Percentiles rank a stretch among this genome's conserved stretches.
phyloP scores from a whole-genome alignment of 2,113 vertebrate species.

The Alaudala cheleensis region DNA sequence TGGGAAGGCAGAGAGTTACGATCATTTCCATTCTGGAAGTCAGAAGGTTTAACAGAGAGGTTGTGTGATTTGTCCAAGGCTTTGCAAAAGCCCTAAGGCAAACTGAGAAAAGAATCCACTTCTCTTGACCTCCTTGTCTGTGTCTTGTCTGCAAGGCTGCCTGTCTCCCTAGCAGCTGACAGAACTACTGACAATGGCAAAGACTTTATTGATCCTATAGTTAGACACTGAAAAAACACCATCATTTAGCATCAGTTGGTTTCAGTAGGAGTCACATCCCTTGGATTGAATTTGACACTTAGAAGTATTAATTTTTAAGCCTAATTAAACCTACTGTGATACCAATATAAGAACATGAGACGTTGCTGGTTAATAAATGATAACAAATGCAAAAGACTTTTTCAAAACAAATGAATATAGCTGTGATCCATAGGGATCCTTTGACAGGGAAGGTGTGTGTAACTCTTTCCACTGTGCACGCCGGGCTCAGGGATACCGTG shows the following conservation, averaged over 20 bases:
- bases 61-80: slow-evolving; percentile 47
- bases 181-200: background rate
- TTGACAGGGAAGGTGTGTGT: background rate
- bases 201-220: slow-evolving; percentile 6
- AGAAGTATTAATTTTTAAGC: background rate
- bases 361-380: background rate
- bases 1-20: background rate
- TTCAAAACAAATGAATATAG: background rate
- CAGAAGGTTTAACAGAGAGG: background rate
- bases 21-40: slow-evolving; percentile 25
- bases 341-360: background rate
- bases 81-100: slow-evolving; percentile 45
- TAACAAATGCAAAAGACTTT: background rate
- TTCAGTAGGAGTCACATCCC: background rate
- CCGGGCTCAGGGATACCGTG: background rate
- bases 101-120: slow-evolving; percentile 22
- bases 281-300: background rate
- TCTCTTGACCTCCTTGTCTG: slow-evolving; percentile 17
- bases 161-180: slow-evolving; percentile 24
- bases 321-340: background rate
- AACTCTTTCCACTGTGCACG: background rate
- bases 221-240: background rate
- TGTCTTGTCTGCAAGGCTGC: slow-evolving; percentile 28
- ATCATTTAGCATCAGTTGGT: background rate
- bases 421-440: background rate